Evolutionary conservation across 2,113 vertebrate genomes (phyloP), one percentile per base, ranked within the genome.

Genomic region (human (Homo sapiens)): DNA sequence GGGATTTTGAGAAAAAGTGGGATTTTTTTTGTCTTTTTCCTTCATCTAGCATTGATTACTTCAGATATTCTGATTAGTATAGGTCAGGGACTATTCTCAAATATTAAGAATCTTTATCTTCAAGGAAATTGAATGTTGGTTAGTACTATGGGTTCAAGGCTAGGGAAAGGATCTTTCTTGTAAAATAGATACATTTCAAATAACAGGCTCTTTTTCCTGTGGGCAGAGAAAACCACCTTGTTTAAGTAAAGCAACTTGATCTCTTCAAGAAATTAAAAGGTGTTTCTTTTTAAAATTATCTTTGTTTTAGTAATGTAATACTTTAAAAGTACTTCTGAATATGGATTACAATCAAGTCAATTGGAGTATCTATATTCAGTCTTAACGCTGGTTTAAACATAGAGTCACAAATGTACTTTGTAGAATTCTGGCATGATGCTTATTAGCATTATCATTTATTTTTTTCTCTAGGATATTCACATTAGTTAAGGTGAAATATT

Each of bases 401-500:
- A 94, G 86, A 64, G 16, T 94, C 13, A 94, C 80, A 92, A 92
- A 94, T 85, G 22, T 38, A 50, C 5, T 81, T 94, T 85, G 83
- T 3, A 96, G 70, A 61, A 79, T 30, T 89, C 64, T 93, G 61
- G 38, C 38, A 81, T 81, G 80, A 87, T 87, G 1, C 55, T 94
- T 18, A 17, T 5, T 76, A 59, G 35, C n/a, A 93, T 92, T 45
- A 52, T 48, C 57, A 55, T 80, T 14, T 55, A 57, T 55, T 64
- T 86, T 92, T 4, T 95, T 89, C 55, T 50, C 52, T 93, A 50
- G 50, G 14, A 64, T 93, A 91, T 1, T 89, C 90, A 84, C 35
- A n/a, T 50, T 82, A 93, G 7, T 92, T 93, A 91, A 89, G 88
- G 95, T 81, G 93, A 68, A 79, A 81, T 72, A 52, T 88, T 86